A percentile compares a stretch with the other conserved stretches of the same genome.
These are phyloP conservation scores for Oedothorax gibbosus DNA, from an alignment of 1,140 invertebrate genomes.

Conservation along the genomic window DNA sequence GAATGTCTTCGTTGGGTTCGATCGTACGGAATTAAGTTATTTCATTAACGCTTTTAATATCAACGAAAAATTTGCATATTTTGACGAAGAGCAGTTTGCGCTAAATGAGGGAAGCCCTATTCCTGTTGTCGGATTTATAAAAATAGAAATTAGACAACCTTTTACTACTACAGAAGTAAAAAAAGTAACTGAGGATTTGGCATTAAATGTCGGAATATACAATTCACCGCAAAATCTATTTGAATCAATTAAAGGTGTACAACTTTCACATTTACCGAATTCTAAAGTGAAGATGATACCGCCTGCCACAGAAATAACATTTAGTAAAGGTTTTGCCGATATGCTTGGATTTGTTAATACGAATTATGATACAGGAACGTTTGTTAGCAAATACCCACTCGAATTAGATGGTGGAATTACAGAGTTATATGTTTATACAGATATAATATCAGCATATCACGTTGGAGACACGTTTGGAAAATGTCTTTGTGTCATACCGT, in stretches of 20 bases:
- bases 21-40: background rate
- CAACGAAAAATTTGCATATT: background rate
- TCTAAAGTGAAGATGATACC: background rate
- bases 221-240: background rate
- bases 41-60: too few relatives aligned
- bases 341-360: background rate
- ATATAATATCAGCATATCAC: slow-evolving; percentile 4
- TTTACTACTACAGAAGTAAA: too few relatives aligned
- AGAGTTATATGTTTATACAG: slow-evolving; percentile 6
- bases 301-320: background rate
- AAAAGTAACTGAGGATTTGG: background rate
- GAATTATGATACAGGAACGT: background rate
- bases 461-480: background rate
- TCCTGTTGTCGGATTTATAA: background rate
- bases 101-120: background rate
- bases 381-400: background rate
- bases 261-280: background rate
- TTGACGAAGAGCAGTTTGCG: background rate
- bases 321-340: background rate
- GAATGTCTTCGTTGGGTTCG: too few relatives aligned
- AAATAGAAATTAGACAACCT: too few relatives aligned
- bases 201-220: background rate
- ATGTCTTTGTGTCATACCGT: background rate
- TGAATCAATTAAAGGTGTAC: background rate
- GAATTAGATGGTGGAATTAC: slow-evolving; percentile 6